A percentile compares a stretch with the other conserved stretches of the same genome.
phyloP scores from a whole-genome alignment of 2,888 invertebrate genomes.

The Cheilosia variabilis region DNA sequence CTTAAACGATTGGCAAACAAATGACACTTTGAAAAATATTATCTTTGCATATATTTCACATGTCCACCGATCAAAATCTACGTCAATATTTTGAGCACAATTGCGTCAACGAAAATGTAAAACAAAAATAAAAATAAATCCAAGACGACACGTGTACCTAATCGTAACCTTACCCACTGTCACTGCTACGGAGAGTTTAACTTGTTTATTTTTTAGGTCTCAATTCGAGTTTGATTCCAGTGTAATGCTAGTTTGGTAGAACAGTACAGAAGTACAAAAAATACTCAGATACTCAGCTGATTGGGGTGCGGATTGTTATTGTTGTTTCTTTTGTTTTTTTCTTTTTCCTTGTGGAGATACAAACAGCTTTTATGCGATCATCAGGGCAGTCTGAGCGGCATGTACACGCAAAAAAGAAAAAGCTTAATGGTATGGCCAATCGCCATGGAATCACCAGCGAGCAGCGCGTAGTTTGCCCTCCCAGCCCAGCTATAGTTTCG shows the following conservation, averaged over 20 bases:
- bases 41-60: conserved; percentile 13
- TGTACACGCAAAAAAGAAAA: conserved; percentile 16
- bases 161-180: conserved; percentile 28
- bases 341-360: neutral
- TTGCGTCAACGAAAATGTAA: neutral
- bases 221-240: neutral
- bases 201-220: neutral
- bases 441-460: conserved; percentile 19
- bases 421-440: conserved; percentile 19
- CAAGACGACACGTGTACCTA: conserved; percentile 37
- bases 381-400: conserved; percentile 1
- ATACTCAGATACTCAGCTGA: conserved; percentile 14
- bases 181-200: too few relatives aligned
- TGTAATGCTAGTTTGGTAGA: neutral
- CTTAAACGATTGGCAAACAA: neutral
- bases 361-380: conserved; percentile 57
- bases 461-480: conserved; percentile 11
- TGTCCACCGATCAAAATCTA: conserved; percentile 21
- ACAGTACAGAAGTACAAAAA: too few relatives aligned
- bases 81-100: conserved; percentile 11
- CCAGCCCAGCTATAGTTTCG: conserved; percentile 3
- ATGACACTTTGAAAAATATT: neutral
- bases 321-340: neutral
- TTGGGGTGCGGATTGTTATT: neutral
- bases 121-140: conserved; percentile 23